A percentile compares a stretch with the other conserved stretches of the same genome.
phyloP scores from a whole-genome alignment of 2,113 vertebrate genomes.

The Manacus vitellinus region DNA sequence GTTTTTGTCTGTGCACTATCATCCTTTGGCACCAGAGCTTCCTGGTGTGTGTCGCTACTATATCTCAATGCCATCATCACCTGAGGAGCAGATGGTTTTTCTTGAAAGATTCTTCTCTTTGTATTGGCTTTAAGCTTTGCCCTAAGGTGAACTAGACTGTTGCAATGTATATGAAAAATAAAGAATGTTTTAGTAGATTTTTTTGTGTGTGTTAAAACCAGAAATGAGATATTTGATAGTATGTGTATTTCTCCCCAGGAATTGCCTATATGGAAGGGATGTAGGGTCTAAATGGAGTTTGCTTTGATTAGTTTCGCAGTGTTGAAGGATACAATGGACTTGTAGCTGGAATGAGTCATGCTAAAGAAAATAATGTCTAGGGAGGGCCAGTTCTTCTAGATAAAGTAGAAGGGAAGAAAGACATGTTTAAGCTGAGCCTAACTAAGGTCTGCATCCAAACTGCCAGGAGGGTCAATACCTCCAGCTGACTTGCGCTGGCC shows the following conservation, averaged over 20 bases:
- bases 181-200: background rate
- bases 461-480: conserved; percentile 36
- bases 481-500: conserved; percentile 21
- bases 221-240: background rate
- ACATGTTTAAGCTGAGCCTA: conserved; percentile 17
- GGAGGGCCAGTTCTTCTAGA: background rate
- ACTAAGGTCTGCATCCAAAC: conserved; percentile 12
- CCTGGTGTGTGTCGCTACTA: background rate
- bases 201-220: background rate
- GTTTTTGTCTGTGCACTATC: rapidly evolving
- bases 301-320: background rate
- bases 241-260: background rate
- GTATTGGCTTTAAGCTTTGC: background rate
- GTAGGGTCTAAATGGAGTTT: background rate
- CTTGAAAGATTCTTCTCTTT: background rate
- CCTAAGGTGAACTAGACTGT: background rate
- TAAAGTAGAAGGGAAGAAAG: background rate
- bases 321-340: background rate
- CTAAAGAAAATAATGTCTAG: background rate
- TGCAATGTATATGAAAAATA: background rate
- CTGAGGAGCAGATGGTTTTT: background rate
- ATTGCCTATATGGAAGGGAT: background rate
- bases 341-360: background rate
- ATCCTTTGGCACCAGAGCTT: background rate
- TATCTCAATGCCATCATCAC: background rate